Percentiles rank a stretch among this genome's conserved stretches.
phyloP scores from a whole-genome alignment of 2,888 invertebrate species.

The Drosophila macrothrix region DNA sequence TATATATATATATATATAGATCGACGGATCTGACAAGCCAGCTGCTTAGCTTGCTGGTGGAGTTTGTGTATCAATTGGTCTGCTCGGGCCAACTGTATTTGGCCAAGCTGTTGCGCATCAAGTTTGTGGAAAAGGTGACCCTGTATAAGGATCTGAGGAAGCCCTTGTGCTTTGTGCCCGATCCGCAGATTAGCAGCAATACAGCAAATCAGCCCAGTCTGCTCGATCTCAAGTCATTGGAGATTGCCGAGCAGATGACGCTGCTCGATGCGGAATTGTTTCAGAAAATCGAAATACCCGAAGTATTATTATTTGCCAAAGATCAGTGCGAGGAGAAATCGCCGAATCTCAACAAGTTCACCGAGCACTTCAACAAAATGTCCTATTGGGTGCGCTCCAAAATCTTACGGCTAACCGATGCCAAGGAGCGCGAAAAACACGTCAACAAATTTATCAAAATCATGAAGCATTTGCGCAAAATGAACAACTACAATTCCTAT shows the following conservation, averaged over 20 bases:
- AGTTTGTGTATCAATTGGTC: slow-evolving; percentile 97
- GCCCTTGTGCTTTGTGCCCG: slow-evolving; percentile 75
- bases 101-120: slow-evolving; percentile 95
- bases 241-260: slow-evolving; percentile 99
- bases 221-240: slow-evolving; percentile 96
- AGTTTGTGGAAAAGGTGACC: slow-evolving; percentile 92
- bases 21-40: slow-evolving; percentile 93
- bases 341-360: slow-evolving; percentile 98
- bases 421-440: slow-evolving; percentile 97
- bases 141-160: slow-evolving; percentile 82
- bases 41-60: slow-evolving; percentile 93
- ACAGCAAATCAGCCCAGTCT: slow-evolving; percentile 88
- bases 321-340: slow-evolving; percentile 99
- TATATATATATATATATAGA: slow-evolving; percentile 88
- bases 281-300: slow-evolving; percentile 98
- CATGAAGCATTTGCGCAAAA: slow-evolving; percentile 98
- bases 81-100: slow-evolving; percentile 96
- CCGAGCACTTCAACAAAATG: slow-evolving; percentile 99
- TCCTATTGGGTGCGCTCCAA: slow-evolving; percentile 98
- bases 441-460: slow-evolving; percentile 98
- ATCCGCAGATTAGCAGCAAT: slow-evolving; percentile 74
- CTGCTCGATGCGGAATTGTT: slow-evolving; percentile 97
- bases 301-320: slow-evolving; percentile 98
- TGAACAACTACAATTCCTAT: slow-evolving; percentile 99
- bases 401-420: slow-evolving; percentile 95